A percentile compares a stretch with the other conserved stretches of the same genome.
These are phyloP conservation scores for Glyphotaelius pellucidus DNA, from an alignment of 2,888 invertebrate species.

Conservation along the genomic window DNA sequence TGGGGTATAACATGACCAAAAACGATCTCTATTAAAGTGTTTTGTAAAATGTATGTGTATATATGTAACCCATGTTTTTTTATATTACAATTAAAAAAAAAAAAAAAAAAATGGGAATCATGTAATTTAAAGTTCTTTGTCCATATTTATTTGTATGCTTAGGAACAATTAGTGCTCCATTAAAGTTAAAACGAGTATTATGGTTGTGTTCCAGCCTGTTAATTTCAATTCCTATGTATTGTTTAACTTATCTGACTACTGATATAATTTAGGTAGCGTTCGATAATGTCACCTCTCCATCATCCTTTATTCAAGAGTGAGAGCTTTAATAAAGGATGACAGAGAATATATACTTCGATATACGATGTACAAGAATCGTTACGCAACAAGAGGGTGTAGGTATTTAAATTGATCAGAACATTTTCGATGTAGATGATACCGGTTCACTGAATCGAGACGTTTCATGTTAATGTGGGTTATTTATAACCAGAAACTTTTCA, in stretches of 20 bases:
- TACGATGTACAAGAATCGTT: not conserved
- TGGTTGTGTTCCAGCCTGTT: too few relatives aligned
- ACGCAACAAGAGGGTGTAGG: not conserved
- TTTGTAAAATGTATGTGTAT: too few relatives aligned
- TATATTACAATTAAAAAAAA: too few relatives aligned
- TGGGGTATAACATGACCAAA: too few relatives aligned
- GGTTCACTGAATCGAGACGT: not conserved
- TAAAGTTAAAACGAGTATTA: too few relatives aligned
- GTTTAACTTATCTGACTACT: not conserved
- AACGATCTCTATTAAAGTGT: too few relatives aligned
- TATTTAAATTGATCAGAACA: not conserved
- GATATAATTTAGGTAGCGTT: not conserved
- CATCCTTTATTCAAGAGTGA: not conserved
- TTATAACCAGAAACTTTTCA: slow-evolving; percentile 24
- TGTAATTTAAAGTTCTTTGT: too few relatives aligned
- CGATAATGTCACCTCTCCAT: not conserved
- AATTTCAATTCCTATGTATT: not conserved
- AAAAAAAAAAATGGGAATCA: too few relatives aligned
- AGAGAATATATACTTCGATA: not conserved
- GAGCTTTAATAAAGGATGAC: not conserved
- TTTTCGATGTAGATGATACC: not conserved
- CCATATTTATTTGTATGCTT: too few relatives aligned
- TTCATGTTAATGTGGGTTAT: slow-evolving; percentile 22
- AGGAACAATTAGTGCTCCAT: too few relatives aligned
- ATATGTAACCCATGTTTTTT: too few relatives aligned